Base-by-base conservation (phyloP, 23 tunicate genomes). In the Styela plicata region DNA sequence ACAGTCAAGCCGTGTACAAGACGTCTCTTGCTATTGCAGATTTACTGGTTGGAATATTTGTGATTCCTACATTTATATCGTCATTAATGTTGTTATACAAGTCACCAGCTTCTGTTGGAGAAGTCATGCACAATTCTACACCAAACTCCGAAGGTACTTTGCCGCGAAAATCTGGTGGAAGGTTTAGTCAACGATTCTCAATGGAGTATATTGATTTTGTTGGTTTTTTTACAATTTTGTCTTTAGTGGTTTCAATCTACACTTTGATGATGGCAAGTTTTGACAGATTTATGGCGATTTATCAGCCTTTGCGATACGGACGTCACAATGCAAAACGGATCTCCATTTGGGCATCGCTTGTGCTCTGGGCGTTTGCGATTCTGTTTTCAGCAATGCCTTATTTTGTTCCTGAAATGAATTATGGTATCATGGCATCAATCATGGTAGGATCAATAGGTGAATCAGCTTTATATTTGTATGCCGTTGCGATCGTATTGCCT, bases 1-100 rank as follows among this genome's bases (percentile, higher is more conserved):
- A 88, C 74, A 88, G 87, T 69, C 93, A 88, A 78, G 74, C 93
- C 7, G 84, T 83, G 23, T 88, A 83, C 74, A 88, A 88, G 28
- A 33, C 78, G n/a, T 88, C 93, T 1, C 74, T 88, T 34, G 93
- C 87, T n/a, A 35, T 83, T 32, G 93, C 93, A 33, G 93, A 88
- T 63, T 37, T 88, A 22, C 18, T 88, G 28, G 93, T 88, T 63
- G 93, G 93, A 0, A 21, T 79, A 1, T 33, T 88, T 52, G 87
- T 88, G 23, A 32, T 88, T 34, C 93, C 93, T 0, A 78, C 82
- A 2, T 88, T 79, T 73, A 71, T 83, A 2, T 74, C 69, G 3
- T 84, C 74, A 30, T 63, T 88, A 29, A 2, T 64, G 1, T 24
- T 70, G 61, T 63, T 80, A 24, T 53, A 44, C 27, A 36, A 76